Base-by-base conservation (phyloP, 2,888 invertebrate species). In the Odontomyia ornata region DNA sequence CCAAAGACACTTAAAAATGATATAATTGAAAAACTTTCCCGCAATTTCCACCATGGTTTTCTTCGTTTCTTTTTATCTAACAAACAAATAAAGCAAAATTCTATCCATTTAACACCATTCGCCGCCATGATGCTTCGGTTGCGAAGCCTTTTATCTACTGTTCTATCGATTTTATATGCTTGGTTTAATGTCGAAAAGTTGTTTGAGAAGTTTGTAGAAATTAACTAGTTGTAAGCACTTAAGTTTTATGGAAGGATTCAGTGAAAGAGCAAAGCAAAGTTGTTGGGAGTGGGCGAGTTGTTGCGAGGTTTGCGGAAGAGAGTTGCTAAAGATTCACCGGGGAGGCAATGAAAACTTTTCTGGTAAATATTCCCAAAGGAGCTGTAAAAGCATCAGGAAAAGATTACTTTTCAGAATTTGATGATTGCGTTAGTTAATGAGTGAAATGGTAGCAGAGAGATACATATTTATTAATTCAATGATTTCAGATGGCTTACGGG, bases 211-310 rank as follows among this genome's bases (percentile, higher is more conserved):
- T 73, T 73, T 57, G 57, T 73, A 23, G 36, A 60, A 73, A 73
- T 73, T 73, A 73, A 73, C 73, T 73, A 73, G 73, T 73, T 73
- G 60, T 73, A 57, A 73, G 73, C 73, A 73, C 73, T 73, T 73
- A 73, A 73, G 73, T 57, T 73, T 73, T 36, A 73, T 73, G 43
- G 73, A 47, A 71, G 52, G 71, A 52, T 52, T 52, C 52, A 9
- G 52, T 52, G 52, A 52, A 52, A 52, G 52, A 52, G 36, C 36
- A 36, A 36, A 36, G 36, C 36, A 36, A 36, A 36, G 36, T 36
- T 36, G 36, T 9, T 5, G 9, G 36, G 36, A 36, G 36, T 36
- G 9, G 9, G 36, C 36, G 9, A 36, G 36, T 5, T 36, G 9
- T 36, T 36, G 36, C 9, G 36, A 36, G 5, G 36, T 5, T 36